phyloP scores from a whole-genome alignment of 2,888 invertebrate species.

The Dicranocentrus wangi region DNA sequence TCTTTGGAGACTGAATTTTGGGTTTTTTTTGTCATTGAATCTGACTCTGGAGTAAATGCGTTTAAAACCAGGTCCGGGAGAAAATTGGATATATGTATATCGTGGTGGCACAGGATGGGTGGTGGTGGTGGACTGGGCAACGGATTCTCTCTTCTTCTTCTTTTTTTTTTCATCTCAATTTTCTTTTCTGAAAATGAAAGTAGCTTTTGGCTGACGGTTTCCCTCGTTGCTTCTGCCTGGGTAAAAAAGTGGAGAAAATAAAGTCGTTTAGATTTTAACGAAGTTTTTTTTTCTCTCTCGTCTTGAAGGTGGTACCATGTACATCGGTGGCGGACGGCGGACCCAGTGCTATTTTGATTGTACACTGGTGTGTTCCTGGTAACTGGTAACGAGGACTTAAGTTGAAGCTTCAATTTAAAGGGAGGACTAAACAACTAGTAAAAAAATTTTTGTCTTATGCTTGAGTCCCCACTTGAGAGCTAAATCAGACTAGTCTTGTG shows the following conservation, averaged over 20 bases:
- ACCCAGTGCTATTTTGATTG: conserved; percentile 1
- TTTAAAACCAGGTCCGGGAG: conserved; percentile 22
- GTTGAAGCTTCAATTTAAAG: conserved; percentile 59
- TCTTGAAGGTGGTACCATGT: background rate
- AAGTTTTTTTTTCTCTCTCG: background rate
- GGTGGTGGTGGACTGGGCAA: too few species aligned
- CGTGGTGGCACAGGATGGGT: background rate
- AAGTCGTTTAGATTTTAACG: conserved; percentile 18
- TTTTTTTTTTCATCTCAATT: background rate
- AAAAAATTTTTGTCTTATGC: conserved; percentile 53
- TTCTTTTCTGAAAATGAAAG: background rate
- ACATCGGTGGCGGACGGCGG: background rate
- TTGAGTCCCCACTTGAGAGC: conserved; percentile 58
- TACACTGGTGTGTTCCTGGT: background rate
- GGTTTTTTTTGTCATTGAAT: conserved; percentile 41
- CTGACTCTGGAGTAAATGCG: conserved; percentile 29
- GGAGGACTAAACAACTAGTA: conserved; percentile 54
- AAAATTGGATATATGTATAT: conserved; percentile 33
- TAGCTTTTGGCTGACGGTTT: background rate
- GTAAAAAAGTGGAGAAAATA: conserved; percentile 10
- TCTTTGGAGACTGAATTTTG: conserved; percentile 13
- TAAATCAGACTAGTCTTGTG: conserved; percentile 34
- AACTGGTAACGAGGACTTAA: conserved; percentile 59
- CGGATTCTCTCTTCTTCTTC: too few species aligned
- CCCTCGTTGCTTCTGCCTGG: background rate